A percentile compares a stretch with the other conserved stretches of the same genome.
Conservation (phyloP, 1,140 invertebrate genomes). For the Wasmannia auropunctata region DNA sequence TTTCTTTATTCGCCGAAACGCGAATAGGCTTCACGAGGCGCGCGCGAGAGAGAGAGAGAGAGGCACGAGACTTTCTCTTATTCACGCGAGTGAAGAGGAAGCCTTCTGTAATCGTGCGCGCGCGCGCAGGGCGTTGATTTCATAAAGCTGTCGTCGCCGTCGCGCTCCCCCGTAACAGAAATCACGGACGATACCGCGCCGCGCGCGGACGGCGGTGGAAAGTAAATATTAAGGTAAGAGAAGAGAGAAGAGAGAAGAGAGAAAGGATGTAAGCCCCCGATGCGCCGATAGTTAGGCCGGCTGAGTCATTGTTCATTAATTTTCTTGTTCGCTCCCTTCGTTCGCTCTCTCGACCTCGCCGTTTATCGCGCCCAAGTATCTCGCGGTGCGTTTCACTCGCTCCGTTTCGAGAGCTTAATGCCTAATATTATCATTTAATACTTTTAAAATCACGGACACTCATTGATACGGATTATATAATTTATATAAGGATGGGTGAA, state of each 20-base stretch:
- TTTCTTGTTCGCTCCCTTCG: constrained; percentile 35
- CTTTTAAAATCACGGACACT: not conserved
- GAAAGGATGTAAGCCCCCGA: constrained; percentile 27
- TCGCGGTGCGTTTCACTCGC: constrained; percentile 4
- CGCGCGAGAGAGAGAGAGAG: too few species aligned
- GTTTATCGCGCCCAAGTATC: constrained; percentile 30
- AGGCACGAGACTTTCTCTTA: constrained; percentile 61
- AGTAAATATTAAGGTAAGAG: constrained; percentile 70
- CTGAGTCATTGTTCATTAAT: constrained; percentile 55
- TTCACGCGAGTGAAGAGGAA: constrained; percentile 35
- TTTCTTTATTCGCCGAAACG: constrained; percentile 62
- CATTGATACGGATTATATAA: not conserved
- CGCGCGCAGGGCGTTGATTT: constrained; percentile 62
- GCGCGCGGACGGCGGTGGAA: constrained; percentile 20
- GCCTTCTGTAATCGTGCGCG: constrained; percentile 22
- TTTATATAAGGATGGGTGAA: too few species aligned
- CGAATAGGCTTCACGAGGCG: not conserved
- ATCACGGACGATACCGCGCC: constrained; percentile 12
- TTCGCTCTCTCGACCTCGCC: constrained; percentile 26
- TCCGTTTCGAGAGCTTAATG: constrained; percentile 10
- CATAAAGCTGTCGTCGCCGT: constrained; percentile 72
- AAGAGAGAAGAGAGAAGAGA: too few species aligned
- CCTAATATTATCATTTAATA: not conserved
- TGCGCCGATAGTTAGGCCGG: constrained; percentile 47
- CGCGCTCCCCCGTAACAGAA: constrained; percentile 58